These are phyloP conservation scores for Xyrauchen texanus DNA, from an alignment of 2,113 vertebrate genomes.

Conservation along the genomic window DNA sequence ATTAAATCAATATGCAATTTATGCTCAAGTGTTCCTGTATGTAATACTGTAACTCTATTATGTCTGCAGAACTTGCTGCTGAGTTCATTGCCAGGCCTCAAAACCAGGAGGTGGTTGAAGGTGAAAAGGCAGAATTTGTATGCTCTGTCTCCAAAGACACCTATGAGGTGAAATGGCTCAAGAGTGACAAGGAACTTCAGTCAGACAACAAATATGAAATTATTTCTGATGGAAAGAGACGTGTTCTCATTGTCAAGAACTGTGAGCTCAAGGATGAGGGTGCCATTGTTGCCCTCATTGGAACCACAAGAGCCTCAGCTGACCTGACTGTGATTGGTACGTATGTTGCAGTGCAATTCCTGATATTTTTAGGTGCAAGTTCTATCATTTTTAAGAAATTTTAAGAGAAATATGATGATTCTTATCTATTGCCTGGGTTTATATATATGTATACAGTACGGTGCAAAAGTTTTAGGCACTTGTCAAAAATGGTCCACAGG, in stretches of 20 bases:
- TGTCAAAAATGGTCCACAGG: too few relatives aligned
- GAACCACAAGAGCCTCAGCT: constrained; percentile 84
- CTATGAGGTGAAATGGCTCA: constrained; percentile 87
- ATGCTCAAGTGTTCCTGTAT: background rate
- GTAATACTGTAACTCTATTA: background rate
- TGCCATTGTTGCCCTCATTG: constrained; percentile 82
- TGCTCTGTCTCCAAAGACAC: constrained; percentile 94
- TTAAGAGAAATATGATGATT: too few relatives aligned
- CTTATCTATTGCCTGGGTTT: too few relatives aligned
- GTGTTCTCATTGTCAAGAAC: constrained; percentile 81
- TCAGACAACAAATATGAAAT: constrained; percentile 86
- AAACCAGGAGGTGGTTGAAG: constrained; percentile 90
- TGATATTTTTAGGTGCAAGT: background rate
- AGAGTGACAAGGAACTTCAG: constrained; percentile 78
- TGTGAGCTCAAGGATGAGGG: constrained; percentile 84
- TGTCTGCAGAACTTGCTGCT: constrained; percentile 87
- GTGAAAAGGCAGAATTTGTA: constrained; percentile 90
- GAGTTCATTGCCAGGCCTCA: constrained; percentile 92
- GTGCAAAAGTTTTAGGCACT: too few relatives aligned
- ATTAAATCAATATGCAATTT: background rate
- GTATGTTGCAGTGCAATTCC: constrained; percentile 43
- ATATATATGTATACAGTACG: too few relatives aligned
- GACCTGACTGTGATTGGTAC: constrained; percentile 89
- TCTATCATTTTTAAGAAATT: too few relatives aligned
- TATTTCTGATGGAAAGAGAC: constrained; percentile 87